These are phyloP conservation scores for Megastigmus dorsalis DNA, from an alignment of 2,888 invertebrate genomes.

Conservation along the genomic window DNA sequence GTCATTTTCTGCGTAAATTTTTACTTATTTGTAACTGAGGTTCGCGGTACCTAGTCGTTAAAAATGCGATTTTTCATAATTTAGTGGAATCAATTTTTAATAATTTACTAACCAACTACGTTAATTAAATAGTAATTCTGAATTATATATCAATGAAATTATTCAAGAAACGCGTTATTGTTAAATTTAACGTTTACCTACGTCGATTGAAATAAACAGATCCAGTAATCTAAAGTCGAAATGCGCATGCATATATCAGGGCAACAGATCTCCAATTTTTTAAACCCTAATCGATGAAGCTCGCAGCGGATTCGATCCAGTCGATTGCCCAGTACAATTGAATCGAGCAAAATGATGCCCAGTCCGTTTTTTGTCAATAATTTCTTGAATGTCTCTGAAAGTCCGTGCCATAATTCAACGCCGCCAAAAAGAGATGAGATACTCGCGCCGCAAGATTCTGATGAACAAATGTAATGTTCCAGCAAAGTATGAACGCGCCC, in stretches of 20 bases:
- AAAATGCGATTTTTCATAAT: too few relatives aligned
- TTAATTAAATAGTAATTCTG: too few relatives aligned
- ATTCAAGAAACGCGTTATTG: too few relatives aligned
- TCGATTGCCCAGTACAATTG: slow-evolving; percentile 62
- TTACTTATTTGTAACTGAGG: too few relatives aligned
- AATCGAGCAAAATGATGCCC: slow-evolving; percentile 61
- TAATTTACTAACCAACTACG: too few relatives aligned
- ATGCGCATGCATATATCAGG: background rate
- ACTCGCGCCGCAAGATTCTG: background rate
- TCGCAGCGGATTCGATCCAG: slow-evolving; percentile 60
- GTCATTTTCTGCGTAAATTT: too few relatives aligned
- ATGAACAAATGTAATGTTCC: slow-evolving; percentile 59
- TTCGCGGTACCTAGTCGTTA: too few relatives aligned
- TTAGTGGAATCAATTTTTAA: too few relatives aligned
- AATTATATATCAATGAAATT: too few relatives aligned
- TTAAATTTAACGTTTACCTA: slow-evolving; percentile 38
- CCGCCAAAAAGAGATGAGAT: background rate
- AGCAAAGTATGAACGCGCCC: slow-evolving; percentile 59
- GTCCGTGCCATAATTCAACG: slow-evolving; percentile 59
- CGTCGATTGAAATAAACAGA: slow-evolving; percentile 21
- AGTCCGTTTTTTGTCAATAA: slow-evolving; percentile 59
- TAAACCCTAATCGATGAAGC: slow-evolving; percentile 58
- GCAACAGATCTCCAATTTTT: slow-evolving; percentile 55
- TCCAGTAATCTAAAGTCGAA: slow-evolving; percentile 59
- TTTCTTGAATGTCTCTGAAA: slow-evolving; percentile 40